Evolutionary conservation across 2,888 invertebrate species (phyloP), one percentile per base, ranked within the genome.

Genomic region (Microctonus aethiopoides): DNA sequence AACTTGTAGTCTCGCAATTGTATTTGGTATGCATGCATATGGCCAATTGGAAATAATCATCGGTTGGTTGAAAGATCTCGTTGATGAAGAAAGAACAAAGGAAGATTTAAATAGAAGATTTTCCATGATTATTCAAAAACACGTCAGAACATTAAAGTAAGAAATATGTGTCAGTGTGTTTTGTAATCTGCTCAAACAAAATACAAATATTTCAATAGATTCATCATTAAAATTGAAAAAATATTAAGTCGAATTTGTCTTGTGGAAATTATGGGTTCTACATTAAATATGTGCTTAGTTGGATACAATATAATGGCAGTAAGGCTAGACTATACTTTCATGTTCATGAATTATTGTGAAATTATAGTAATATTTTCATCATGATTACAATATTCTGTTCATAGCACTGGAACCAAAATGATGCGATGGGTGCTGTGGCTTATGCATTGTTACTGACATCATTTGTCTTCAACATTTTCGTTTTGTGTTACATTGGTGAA

Each of bases 261-360:
- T 13, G 78, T 83, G 13, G 84, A 84, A 71, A 70, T 84, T 11
- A 67, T 84, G 0, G 81, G 81, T 0, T 81, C 81, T 66, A 82
- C 83, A 4, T 26, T 83, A 61, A 80, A 80, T 16, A 82, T 84
- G 63, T 84, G 84, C 41, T 7, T 29, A 29, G n/a, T n/a, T n/a
- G n/a, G n/a, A n/a, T n/a, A n/a, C n/a, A n/a, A 80, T 68, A 75
- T 81, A 20, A 76, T 84, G 24, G 78, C 76, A 81, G 84, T 83
- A 79, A 36, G n/a, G 56, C 36, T 46, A n/a, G n/a, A n/a, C n/a
- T n/a, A n/a, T n/a, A n/a, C n/a, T n/a, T n/a, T n/a, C n/a, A n/a
- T n/a, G n/a, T n/a, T n/a, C n/a, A n/a, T n/a, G n/a, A n/a, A n/a
- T n/a, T n/a, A n/a, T n/a, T n/a, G n/a, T n/a, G 4, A 1, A 1